Conservation (phyloP, 2,113 vertebrate species). For the Limnothrissa miodon region DNA sequence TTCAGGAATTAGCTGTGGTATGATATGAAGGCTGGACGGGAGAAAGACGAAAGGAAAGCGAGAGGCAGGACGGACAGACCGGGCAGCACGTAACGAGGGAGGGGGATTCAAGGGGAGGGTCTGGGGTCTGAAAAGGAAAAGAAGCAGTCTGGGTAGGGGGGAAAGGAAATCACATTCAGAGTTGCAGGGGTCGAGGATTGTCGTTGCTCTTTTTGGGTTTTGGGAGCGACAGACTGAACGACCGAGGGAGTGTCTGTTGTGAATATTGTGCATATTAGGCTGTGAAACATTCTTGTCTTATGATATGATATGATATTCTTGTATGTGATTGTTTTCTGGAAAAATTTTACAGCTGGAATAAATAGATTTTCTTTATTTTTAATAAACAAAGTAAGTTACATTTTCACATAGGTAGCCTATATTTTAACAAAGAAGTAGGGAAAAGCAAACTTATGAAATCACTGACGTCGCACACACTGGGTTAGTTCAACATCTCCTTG, state of each 20-base stretch:
- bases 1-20: conserved; percentile 76
- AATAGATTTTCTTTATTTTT: neutral
- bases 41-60: conserved; percentile 52
- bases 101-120: conserved; percentile 47
- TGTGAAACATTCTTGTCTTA: neutral
- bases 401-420: neutral
- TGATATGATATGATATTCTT: neutral
- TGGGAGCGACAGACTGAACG: conserved; percentile 16
- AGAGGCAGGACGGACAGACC: conserved; percentile 54
- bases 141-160: conserved; percentile 41
- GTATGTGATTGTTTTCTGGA: neutral
- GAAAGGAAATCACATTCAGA: conserved; percentile 50
- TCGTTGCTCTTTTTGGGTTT: conserved; percentile 29
- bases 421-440: neutral
- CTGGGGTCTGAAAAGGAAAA: conserved; percentile 51
- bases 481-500: neutral
- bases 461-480: neutral
- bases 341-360: neutral
- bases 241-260: conserved; percentile 5
- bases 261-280: neutral
- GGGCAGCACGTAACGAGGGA: conserved; percentile 60
- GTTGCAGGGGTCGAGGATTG: conserved; percentile 33
- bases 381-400: neutral
- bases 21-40: conserved; percentile 69
- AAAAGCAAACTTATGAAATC: neutral